Evolutionary conservation across 1,140 invertebrate genomes (phyloP), one percentile per base, ranked within the genome.

Genomic region (Pantala flavescens): DNA sequence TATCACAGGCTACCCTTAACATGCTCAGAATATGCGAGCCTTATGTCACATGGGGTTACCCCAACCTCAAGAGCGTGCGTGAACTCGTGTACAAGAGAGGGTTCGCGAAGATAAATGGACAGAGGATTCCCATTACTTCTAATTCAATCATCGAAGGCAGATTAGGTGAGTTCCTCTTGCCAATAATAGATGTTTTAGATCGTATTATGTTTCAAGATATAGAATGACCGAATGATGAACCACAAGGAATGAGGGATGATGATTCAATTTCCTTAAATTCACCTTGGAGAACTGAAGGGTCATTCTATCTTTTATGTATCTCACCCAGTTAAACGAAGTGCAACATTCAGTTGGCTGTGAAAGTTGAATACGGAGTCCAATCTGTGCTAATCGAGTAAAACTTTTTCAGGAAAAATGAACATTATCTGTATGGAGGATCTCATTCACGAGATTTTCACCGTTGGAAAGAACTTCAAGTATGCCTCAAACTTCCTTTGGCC

Each of bases 401-500:
- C 28, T 36, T 78, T 81, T 78, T 70, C 78, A 91, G 90, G 88
- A 36, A 87, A 87, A 77, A 84, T 84, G 71, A 85, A 86, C 78
- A 93, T 99, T 79, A 98, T 99, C 82, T 99, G 98, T 86, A 90
- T 96, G 73, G 98, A 99, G 86, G 98, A 99, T 87, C 89, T 99
- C 81, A 94, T 99, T 75, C 97, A 99, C 81, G 97, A 99, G 87
- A 90, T 98, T 80, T 93, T 91, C 84, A 98, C 94, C 21, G 94
- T 96, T 81, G 96, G 96, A 49, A 83, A 87, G 10, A 91, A 94
- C 80, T 98, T 98, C 87, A 98, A 98, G 86, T 91, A 93, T 79
- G 98, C 93, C 73, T 94, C 94, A 79, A 99, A 99, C 87, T 99
- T 98, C 90, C 85, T 99, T 78, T 99, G 98, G 97, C 96, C 96